phyloP scores from a whole-genome alignment of 2,888 invertebrate genomes.

The Tetragonula carbonaria region DNA sequence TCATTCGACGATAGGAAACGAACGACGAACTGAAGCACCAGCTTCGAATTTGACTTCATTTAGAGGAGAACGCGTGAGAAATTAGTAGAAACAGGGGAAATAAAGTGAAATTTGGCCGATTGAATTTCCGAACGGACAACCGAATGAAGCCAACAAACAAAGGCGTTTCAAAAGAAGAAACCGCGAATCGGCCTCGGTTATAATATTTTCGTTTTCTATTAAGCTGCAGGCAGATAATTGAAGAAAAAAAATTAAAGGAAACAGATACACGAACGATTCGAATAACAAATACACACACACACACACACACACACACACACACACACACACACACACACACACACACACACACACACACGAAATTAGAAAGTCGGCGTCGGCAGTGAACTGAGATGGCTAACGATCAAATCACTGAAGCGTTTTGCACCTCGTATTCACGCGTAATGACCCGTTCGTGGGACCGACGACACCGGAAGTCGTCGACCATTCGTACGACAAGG shows the following conservation, averaged over 20 bases:
- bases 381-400: neutral
- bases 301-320: too few species aligned
- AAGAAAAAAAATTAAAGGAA: neutral
- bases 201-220: neutral
- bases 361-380: neutral
- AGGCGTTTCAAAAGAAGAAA: neutral
- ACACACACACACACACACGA: too few species aligned
- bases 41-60: too few species aligned
- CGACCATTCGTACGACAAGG: constrained; percentile 41
- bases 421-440: constrained; percentile 41
- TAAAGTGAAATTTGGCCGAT: neutral
- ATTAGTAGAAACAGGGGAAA: too few species aligned
- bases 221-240: neutral
- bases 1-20: too few species aligned
- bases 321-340: too few species aligned
- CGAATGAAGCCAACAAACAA: neutral
- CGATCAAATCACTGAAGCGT: constrained; percentile 38
- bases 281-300: neutral
- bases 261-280: neutral
- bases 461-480: constrained; percentile 56
- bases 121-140: neutral
- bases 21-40: too few species aligned
- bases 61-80: too few species aligned
- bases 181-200: neutral
- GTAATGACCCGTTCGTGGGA: constrained; percentile 49